Percentiles rank a stretch among this genome's conserved stretches.
These are phyloP conservation scores for Myrmecobius fasciatus DNA, from an alignment of 2,113 vertebrate genomes.

Conservation along the genomic window DNA sequence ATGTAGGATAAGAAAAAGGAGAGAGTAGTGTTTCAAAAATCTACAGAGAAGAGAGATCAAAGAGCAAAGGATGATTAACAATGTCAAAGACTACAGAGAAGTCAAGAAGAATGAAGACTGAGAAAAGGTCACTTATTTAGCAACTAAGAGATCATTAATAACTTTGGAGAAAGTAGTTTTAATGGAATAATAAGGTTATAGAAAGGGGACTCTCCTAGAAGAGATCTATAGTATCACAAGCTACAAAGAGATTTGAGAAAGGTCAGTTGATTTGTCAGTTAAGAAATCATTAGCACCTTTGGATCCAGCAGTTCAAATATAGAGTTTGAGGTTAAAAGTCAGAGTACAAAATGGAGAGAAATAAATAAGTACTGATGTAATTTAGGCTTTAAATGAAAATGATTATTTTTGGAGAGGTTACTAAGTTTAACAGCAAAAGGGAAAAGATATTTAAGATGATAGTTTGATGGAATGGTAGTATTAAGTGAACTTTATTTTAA, in stretches of 20 bases:
- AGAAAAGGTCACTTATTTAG: not conserved
- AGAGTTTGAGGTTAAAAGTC: not conserved
- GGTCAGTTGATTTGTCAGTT: not conserved
- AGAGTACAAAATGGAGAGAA: not conserved
- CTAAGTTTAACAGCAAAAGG: not conserved
- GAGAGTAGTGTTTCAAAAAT: not conserved
- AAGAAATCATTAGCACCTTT: not conserved
- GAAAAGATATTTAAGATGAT: not conserved
- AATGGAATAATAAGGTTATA: not conserved
- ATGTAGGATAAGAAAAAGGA: not conserved
- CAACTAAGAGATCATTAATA: not conserved
- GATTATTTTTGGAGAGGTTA: not conserved
- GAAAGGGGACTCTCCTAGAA: not conserved
- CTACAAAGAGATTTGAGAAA: not conserved
- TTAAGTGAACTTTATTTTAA: not conserved
- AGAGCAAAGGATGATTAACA: not conserved
- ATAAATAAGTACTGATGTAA: not conserved
- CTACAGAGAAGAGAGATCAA: not conserved
- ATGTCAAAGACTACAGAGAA: not conserved
- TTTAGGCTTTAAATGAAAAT: not conserved
- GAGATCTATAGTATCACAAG: not conserved
- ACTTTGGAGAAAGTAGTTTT: not conserved
- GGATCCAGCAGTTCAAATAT: not conserved
- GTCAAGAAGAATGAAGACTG: not conserved
- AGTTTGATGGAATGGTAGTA: not conserved